Conservation (phyloP, 35 echinoderm and acorn worm genomes). For the Ophiothrix spiculata region DNA sequence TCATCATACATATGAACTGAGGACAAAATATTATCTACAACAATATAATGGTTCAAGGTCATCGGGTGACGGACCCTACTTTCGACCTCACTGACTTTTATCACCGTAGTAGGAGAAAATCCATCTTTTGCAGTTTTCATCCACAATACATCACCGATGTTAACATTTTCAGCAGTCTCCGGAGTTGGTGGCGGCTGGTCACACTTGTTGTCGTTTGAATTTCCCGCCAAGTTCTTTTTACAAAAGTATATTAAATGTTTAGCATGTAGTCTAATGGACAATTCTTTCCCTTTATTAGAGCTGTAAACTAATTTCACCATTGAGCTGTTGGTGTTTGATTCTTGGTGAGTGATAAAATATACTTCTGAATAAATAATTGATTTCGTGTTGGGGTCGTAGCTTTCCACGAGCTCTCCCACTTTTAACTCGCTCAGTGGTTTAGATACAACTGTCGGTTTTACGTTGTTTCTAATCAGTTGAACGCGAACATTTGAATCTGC, state of each 20-base stretch:
- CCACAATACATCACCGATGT: background rate
- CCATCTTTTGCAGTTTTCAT: background rate
- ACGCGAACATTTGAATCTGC: background rate
- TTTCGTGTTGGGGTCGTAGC: background rate
- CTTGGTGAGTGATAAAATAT: background rate
- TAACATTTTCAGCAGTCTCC: background rate
- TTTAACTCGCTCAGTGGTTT: background rate
- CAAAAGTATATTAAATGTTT: background rate
- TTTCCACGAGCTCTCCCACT: background rate
- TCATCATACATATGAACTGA: background rate
- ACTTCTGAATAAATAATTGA: background rate
- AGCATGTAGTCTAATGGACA: background rate
- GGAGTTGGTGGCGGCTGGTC: background rate
- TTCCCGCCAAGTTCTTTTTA: background rate
- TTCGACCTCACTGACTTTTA: background rate
- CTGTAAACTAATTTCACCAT: background rate
- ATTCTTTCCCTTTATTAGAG: background rate
- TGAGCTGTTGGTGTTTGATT: background rate
- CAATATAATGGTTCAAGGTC: background rate
- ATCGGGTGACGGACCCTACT: background rate
- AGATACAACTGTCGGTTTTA: background rate
- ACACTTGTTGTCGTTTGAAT: no score
- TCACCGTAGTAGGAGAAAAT: background rate
- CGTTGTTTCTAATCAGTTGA: background rate
- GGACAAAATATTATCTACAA: background rate